These are phyloP conservation scores for Onychorhynchus coronatus DNA, from an alignment of 2,113 vertebrate species.

Conservation along the genomic window DNA sequence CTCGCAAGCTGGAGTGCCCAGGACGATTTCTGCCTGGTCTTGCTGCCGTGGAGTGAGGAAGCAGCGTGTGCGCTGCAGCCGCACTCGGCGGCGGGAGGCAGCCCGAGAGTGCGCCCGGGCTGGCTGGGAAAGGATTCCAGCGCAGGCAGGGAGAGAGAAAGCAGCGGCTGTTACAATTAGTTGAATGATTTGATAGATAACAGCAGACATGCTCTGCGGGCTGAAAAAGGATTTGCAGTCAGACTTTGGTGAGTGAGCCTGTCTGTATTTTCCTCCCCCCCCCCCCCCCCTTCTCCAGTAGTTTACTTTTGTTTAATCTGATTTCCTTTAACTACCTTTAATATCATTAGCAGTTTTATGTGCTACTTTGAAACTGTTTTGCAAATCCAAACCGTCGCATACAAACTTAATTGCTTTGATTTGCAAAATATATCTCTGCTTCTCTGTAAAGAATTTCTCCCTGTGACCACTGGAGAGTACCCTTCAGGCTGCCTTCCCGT, in stretches of 20 bases:
- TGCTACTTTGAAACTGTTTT: background rate
- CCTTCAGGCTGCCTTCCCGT: background rate
- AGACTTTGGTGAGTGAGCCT: constrained; percentile 76
- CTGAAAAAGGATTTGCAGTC: constrained; percentile 80
- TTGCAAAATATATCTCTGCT: background rate
- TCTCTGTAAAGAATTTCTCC: background rate
- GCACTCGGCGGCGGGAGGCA: background rate
- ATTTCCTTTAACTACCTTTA: background rate
- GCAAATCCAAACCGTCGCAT: background rate
- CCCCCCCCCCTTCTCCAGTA: background rate
- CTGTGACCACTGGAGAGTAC: constrained; percentile 29
- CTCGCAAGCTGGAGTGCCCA: background rate
- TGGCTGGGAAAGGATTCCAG: constrained; percentile 5
- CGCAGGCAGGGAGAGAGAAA: background rate
- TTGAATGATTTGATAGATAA: constrained; percentile 58
- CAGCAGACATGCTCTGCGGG: constrained; percentile 80
- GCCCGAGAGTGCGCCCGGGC: background rate
- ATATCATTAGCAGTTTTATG: background rate
- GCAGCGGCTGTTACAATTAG: constrained; percentile 17
- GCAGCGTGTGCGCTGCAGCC: background rate
- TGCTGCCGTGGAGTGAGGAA: background rate
- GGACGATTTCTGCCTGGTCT: background rate
- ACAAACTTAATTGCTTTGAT: background rate
- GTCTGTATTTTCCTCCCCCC: background rate
- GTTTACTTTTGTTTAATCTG: constrained; percentile 1